These are phyloP conservation scores for Drosophila phalerata DNA, from an alignment of 2,888 invertebrate species.

Conservation along the genomic window DNA sequence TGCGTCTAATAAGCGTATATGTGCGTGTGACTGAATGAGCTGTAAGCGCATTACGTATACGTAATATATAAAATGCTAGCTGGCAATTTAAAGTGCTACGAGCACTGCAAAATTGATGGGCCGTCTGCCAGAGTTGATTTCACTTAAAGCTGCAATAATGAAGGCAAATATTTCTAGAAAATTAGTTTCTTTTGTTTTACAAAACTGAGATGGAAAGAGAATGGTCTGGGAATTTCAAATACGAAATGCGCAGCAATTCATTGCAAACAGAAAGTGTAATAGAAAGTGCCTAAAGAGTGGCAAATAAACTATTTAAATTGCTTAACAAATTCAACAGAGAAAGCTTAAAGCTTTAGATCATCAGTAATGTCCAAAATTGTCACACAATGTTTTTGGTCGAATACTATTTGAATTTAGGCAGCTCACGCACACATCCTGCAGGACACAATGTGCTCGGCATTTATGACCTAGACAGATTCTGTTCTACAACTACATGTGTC, in stretches of 20 bases:
- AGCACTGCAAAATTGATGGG: conserved; percentile 26
- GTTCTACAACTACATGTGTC: conserved; percentile 68
- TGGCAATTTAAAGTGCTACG: conserved; percentile 58
- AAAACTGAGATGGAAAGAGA: background rate
- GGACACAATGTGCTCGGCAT: conserved; percentile 34
- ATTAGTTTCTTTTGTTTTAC: conserved; percentile 58
- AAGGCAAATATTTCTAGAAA: conserved; percentile 58
- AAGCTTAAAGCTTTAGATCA: conserved; percentile 26
- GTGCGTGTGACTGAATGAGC: conserved; percentile 33
- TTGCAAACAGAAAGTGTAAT: conserved; percentile 39
- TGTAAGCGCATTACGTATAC: conserved; percentile 75
- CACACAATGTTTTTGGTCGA: conserved; percentile 15
- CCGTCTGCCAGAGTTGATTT: background rate
- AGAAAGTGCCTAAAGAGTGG: background rate
- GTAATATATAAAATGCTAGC: conserved; percentile 56
- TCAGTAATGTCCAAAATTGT: conserved; percentile 16
- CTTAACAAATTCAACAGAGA: conserved; percentile 4
- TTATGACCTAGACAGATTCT: conserved; percentile 50
- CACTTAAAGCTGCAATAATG: conserved; percentile 44
- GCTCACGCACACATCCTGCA: conserved; percentile 55
- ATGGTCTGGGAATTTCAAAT: background rate
- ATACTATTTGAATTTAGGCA: conserved; percentile 60
- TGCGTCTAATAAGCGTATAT: conserved; percentile 76
- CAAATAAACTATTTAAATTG: conserved; percentile 1
- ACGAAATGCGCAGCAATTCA: conserved; percentile 27